phyloP scores from a whole-genome alignment of 1,140 invertebrate species.

The Zaprionus camerounensis region DNA sequence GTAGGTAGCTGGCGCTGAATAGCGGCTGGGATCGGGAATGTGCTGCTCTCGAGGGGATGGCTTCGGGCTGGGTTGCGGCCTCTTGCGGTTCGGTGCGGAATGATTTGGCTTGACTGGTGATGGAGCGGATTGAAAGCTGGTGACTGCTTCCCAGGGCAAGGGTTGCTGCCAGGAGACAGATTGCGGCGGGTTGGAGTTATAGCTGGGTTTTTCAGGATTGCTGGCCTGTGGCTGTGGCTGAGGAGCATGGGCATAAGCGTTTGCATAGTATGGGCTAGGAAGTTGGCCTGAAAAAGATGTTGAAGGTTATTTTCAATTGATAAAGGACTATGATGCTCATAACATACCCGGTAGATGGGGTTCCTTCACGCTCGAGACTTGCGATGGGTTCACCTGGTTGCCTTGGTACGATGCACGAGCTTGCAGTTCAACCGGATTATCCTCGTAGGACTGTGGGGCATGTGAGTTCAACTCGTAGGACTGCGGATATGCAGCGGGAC shows the following conservation, averaged over 20 bases:
- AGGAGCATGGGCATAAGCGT: conserved; percentile 40
- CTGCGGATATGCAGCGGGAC: not conserved
- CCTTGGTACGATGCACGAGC: not conserved
- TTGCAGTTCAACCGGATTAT: not conserved
- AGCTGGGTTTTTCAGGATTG: conserved; percentile 9
- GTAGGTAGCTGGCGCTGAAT: conserved; percentile 11
- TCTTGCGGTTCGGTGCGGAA: not conserved
- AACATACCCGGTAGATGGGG: conserved; percentile 41
- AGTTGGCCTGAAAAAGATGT: conserved; percentile 19
- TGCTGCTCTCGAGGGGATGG: conserved; percentile 8
- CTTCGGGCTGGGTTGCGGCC: conserved; percentile 13
- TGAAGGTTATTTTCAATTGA: too few relatives aligned
- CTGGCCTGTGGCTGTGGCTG: conserved; percentile 7
- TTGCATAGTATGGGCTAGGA: conserved; percentile 13
- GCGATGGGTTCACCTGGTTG: conserved; percentile 35
- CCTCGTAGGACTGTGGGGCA: conserved; percentile 15
- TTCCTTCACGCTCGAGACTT: conserved; percentile 46
- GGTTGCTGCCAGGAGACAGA: conserved; percentile 51
- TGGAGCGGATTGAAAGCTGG: conserved; percentile 36
- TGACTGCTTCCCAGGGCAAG: conserved; percentile 55
- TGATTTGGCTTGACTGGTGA: conserved; percentile 20
- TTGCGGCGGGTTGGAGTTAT: conserved; percentile 5
- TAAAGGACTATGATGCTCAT: not conserved
- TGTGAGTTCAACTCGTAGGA: conserved; percentile 20
- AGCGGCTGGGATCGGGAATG: not conserved